A percentile compares a stretch with the other conserved stretches of the same genome.
Evolutionary conservation across 1,140 invertebrate genomes (phyloP).

Genomic region (Drosophila kohkoa): DNA sequence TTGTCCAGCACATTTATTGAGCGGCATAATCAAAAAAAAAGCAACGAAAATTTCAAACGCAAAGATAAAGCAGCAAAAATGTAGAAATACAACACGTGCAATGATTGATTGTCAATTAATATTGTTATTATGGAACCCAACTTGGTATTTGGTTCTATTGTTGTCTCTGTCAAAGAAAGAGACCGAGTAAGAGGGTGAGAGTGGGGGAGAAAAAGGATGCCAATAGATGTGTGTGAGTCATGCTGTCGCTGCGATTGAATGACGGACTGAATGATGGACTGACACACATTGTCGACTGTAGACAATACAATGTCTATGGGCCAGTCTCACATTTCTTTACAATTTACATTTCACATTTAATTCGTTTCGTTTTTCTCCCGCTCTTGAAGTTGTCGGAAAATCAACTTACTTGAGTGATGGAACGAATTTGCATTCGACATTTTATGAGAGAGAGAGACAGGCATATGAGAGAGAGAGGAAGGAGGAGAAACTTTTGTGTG

Average conservation of each 20-base stretch:
- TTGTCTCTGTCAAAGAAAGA: slow-evolving; percentile 34
- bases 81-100: slow-evolving; percentile 48
- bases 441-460: slow-evolving; percentile 8
- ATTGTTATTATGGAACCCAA: slow-evolving; percentile 24
- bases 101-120: slow-evolving; percentile 73
- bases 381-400: slow-evolving; percentile 54
- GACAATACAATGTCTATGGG: slow-evolving; percentile 58
- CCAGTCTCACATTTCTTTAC: slow-evolving; percentile 60
- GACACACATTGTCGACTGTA: slow-evolving; percentile 68
- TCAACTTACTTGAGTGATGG: slow-evolving; percentile 65
- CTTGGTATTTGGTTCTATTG: slow-evolving; percentile 40
- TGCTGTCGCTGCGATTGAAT: slow-evolving; percentile 27
- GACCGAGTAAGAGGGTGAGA: background rate
- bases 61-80: slow-evolving; percentile 10
- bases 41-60: slow-evolving; percentile 3
- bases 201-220: slow-evolving; percentile 2
- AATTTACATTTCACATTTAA: slow-evolving; percentile 55
- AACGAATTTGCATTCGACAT: slow-evolving; percentile 78
- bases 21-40: slow-evolving; percentile 67
- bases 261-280: slow-evolving; percentile 54
- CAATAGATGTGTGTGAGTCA: slow-evolving; percentile 47
- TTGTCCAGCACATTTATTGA: slow-evolving; percentile 50
- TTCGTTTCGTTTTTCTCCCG: slow-evolving; percentile 43
- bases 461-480: background rate
- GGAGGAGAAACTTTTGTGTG: background rate